Base-by-base conservation (phyloP, 2,797 vertebrate species). In the Acrossocheilus fasciatus region DNA sequence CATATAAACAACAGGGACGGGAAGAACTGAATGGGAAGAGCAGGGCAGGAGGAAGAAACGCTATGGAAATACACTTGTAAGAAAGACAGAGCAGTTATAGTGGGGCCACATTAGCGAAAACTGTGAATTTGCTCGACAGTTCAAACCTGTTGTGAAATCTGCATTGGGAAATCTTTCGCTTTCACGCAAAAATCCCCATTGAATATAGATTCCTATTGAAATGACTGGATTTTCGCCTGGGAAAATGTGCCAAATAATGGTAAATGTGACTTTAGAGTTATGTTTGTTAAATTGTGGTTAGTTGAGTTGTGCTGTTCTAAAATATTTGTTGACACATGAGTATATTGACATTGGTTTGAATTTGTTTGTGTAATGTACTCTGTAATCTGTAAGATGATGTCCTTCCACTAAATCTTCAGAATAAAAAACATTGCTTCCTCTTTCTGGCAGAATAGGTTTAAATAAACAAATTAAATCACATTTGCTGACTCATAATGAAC, bases 1-100 rank as follows among this genome's bases (percentile, higher is more conserved):
- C 26, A 82, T 75, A 74, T 66, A 86, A 72, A 84, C 78, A 79
- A 57, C 72, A 66, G 23, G 59, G 66, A 72, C 5, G 11, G 41
- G 30, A 68, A 47, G 62, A 47, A 68, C 81, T 59, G 36, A 72
- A 79, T 45, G 8, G 18, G 81, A 45, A 83, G 39, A 73, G 39
- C 41, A 45, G n/a, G 0, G 4, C 47, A 57, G 36, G 1, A 43
- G 10, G 36, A 72, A 18, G 36, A 83, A 73, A 11, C 4, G 1
- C 36, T 41, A 30, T 73, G 50, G 20, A 74, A 83, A 23, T 17
- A 59, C 52, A 74, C 20, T 52, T 20, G n/a, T 82, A 23, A 81
- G 43, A 50, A 50, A 72, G 52, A 14, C 18, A 69, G 43, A 69
- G 20, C 45, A 15, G 30, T 81, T 69, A 52, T 10, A 47, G 15